These are phyloP conservation scores for Anadara kagoshimensis DNA, from an alignment of 1,140 invertebrate species.

Conservation along the genomic window DNA sequence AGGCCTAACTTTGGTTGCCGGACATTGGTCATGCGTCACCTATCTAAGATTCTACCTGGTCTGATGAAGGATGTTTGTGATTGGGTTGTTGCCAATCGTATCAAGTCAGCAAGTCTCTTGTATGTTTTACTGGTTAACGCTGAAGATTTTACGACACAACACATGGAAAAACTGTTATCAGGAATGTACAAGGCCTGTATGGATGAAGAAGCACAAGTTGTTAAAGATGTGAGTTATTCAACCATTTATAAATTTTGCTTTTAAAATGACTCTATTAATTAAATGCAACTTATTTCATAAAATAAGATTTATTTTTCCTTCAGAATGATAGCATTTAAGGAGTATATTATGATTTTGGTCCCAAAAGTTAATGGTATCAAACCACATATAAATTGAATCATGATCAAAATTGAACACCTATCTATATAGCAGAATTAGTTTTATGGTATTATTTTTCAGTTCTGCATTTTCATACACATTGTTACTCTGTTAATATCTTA, in stretches of 20 bases:
- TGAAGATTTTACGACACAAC: slow-evolving; percentile 82
- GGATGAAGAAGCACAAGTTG: slow-evolving; percentile 80
- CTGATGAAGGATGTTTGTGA: slow-evolving; percentile 82
- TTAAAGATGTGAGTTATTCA: slow-evolving; percentile 77
- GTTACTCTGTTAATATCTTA: too few relatives aligned
- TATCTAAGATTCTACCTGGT: slow-evolving; percentile 81
- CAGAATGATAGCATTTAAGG: not conserved
- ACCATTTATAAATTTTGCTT: not conserved
- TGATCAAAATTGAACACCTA: too few relatives aligned
- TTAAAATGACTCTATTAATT: not conserved
- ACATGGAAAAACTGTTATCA: slow-evolving; percentile 77
- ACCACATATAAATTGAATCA: too few relatives aligned
- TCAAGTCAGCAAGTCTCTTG: slow-evolving; percentile 84
- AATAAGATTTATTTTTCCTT: too few relatives aligned
- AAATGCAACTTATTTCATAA: too few relatives aligned
- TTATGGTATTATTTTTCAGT: too few relatives aligned
- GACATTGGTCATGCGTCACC: slow-evolving; percentile 80
- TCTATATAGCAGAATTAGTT: too few relatives aligned
- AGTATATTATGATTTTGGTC: too few relatives aligned
- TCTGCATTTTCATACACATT: too few relatives aligned
- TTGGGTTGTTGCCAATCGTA: slow-evolving; percentile 81
- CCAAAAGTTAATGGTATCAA: too few relatives aligned
- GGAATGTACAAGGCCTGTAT: slow-evolving; percentile 75
- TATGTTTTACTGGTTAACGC: slow-evolving; percentile 81
- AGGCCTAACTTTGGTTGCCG: slow-evolving; percentile 86